Conservation (phyloP, 2,797 vertebrate species). For the Gallinago nigripennis region DNA sequence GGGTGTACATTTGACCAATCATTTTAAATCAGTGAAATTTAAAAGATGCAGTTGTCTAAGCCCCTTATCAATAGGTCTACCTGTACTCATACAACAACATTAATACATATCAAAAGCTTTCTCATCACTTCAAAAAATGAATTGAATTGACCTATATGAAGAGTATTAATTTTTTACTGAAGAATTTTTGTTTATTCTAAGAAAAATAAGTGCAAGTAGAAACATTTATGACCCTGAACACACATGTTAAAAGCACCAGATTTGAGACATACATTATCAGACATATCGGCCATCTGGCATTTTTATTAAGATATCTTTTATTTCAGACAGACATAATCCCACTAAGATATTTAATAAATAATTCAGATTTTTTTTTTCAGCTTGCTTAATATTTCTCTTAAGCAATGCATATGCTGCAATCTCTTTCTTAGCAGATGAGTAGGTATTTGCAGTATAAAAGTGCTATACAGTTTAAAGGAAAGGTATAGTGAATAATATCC, state of each 20-base stretch:
- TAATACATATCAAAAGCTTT: neutral
- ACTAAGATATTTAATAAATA: conserved; percentile 17
- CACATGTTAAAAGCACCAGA: neutral
- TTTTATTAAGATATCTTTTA: conserved; percentile 11
- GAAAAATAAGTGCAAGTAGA: neutral
- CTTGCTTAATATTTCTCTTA: neutral
- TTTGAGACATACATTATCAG: neutral
- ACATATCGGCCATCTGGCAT: neutral
- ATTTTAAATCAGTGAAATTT: neutral
- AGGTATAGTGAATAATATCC: neutral
- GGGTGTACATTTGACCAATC: neutral
- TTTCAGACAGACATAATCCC: conserved; percentile 14
- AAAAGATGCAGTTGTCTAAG: neutral
- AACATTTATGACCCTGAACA: neutral
- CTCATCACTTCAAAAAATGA: neutral
- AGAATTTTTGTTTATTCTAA: neutral
- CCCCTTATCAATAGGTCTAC: neutral
- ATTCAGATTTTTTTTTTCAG: conserved; percentile 9
- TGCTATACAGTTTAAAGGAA: neutral
- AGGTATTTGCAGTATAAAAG: neutral
- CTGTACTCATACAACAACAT: neutral
- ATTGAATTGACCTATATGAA: neutral
- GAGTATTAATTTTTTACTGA: neutral
- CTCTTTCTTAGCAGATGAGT: neutral
- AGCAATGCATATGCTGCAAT: neutral